These are phyloP conservation scores for Pygathrix nemaeus DNA, from an alignment of 2,113 vertebrate genomes.

Conservation along the genomic window DNA sequence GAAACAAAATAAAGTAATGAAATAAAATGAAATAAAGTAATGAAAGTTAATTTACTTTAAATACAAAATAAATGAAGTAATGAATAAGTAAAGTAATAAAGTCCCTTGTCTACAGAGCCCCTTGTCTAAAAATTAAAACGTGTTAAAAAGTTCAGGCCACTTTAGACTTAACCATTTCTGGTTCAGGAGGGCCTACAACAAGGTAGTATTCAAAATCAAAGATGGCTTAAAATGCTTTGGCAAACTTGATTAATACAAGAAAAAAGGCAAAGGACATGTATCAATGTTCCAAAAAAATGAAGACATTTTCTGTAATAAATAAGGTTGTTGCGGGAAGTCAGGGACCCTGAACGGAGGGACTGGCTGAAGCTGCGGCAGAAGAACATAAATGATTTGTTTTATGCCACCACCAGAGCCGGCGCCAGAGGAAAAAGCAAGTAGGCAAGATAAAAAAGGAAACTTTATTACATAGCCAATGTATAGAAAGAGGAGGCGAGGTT, in stretches of 20 bases:
- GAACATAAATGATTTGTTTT: too few species aligned
- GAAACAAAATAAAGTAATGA: neutral
- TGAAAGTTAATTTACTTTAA: neutral
- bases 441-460: too few species aligned
- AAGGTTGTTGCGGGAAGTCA: neutral
- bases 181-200: neutral
- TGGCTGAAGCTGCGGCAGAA: too few species aligned
- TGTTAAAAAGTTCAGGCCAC: neutral
- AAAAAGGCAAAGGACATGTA: neutral
- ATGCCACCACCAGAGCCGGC: too few species aligned
- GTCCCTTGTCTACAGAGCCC: too few species aligned
- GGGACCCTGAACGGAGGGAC: too few species aligned
- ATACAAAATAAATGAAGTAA: slow-evolving; percentile 29
- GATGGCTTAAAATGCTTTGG: neutral
- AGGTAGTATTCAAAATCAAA: neutral
- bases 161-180: neutral
- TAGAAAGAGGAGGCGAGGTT: too few species aligned
- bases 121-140: neutral
- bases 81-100: neutral
- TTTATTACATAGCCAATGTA: too few species aligned
- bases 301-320: neutral
- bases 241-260: neutral
- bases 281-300: neutral
- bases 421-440: too few species aligned
- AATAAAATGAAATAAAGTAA: slow-evolving; percentile 22